Evolutionary conservation across 2,113 vertebrate species (phyloP).

Genomic region (Aegithalos caudatus): DNA sequence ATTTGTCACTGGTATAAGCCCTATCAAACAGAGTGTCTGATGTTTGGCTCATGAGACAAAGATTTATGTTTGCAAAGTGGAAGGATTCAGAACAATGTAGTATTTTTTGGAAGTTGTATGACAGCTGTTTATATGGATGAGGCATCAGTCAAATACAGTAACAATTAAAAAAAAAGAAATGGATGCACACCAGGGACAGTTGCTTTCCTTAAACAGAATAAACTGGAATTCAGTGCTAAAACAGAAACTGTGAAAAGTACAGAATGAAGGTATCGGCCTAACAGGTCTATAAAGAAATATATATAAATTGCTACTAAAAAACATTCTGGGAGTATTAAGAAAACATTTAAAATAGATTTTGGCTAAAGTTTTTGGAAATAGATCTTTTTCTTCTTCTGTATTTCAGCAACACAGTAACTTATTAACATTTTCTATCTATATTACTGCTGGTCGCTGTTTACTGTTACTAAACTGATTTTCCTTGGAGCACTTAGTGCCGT

Average conservation of each 20-base stretch:
- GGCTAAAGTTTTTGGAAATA: neutral
- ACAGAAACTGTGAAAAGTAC: neutral
- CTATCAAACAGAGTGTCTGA: neutral
- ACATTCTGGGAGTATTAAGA: neutral
- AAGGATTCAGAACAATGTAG: neutral
- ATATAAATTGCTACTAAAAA: neutral
- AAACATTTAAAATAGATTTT: conserved; percentile 14
- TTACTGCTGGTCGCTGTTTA: neutral
- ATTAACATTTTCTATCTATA: conserved; percentile 25
- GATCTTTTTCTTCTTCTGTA: neutral
- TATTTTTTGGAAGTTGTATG: neutral
- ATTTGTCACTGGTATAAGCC: neutral
- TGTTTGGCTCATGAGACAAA: neutral
- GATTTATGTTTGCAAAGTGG: neutral
- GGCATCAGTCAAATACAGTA: neutral
- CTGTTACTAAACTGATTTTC: conserved; percentile 36
- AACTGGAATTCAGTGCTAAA: neutral
- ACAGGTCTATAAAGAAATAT: neutral
- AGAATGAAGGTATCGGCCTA: neutral
- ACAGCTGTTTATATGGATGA: neutral
- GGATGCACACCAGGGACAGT: neutral
- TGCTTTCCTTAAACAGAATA: neutral
- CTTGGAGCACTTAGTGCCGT: neutral
- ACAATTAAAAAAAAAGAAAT: neutral
- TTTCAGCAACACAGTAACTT: neutral